phyloP scores from a whole-genome alignment of 2,888 invertebrate genomes.

The Mantis religiosa region DNA sequence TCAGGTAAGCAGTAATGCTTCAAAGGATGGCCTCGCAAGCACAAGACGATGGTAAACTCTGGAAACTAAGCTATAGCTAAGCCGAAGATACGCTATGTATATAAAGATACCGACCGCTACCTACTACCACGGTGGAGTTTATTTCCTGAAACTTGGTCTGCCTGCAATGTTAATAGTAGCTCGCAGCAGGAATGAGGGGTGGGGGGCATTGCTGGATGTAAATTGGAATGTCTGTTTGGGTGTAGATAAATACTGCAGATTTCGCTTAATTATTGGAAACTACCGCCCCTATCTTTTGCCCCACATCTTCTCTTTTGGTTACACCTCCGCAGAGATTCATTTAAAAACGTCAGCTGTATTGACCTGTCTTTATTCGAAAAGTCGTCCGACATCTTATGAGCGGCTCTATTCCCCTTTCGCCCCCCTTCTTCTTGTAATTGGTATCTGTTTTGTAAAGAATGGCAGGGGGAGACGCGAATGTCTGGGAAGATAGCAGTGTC shows the following conservation, averaged over 20 bases:
- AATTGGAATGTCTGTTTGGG: slow-evolving; percentile 26
- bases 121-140: neutral
- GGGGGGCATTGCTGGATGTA: neutral
- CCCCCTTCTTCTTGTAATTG: neutral
- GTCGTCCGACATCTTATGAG: neutral
- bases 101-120: neutral
- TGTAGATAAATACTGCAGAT: slow-evolving; percentile 27
- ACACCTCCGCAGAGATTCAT: neutral
- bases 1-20: neutral
- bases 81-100: neutral
- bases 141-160: neutral
- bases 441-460: slow-evolving; percentile 12
- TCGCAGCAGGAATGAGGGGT: neutral
- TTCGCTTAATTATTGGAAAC: slow-evolving; percentile 30
- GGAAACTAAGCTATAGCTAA: neutral
- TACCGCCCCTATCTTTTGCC: neutral
- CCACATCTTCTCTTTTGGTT: neutral
- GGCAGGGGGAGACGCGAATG: slow-evolving; percentile 10
- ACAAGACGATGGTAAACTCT: neutral
- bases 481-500: slow-evolving; percentile 18
- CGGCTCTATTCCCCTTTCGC: neutral
- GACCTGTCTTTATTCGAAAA: neutral
- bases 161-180: neutral
- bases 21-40: neutral
- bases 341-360: neutral